Percentiles rank a stretch among this genome's conserved stretches.
phyloP scores from a whole-genome alignment of 2,888 invertebrate genomes.

The Aplocera efformata region DNA sequence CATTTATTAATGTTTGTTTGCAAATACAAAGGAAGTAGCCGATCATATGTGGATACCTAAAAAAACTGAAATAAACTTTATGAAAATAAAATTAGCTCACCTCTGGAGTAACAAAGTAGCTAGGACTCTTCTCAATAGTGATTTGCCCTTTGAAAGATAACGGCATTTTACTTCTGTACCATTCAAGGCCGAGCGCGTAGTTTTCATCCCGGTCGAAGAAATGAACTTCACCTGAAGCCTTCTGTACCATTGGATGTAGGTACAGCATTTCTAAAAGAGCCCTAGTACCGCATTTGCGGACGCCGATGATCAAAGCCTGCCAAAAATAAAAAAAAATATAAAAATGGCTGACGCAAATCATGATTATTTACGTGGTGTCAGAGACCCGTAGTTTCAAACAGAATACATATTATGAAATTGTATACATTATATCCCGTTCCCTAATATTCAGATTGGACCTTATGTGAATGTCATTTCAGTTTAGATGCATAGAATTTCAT shows the following conservation, averaged over 20 bases:
- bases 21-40: no score
- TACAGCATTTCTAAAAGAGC: slow-evolving; percentile 98
- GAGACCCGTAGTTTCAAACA: no score
- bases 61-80: no score
- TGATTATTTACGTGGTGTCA: no score
- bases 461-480: no score
- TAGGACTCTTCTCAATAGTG: slow-evolving; percentile 98
- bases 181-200: slow-evolving; percentile 94
- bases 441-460: no score
- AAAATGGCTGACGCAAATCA: no score
- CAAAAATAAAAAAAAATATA: slow-evolving; percentile 20
- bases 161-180: slow-evolving; percentile 98
- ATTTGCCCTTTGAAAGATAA: slow-evolving; percentile 94
- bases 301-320: slow-evolving; percentile 95
- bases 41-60: no score
- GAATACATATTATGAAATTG: no score
- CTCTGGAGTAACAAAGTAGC: slow-evolving; percentile 97
- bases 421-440: no score
- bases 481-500: no score
- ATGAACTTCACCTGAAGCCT: slow-evolving; percentile 96
- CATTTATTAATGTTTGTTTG: no score
- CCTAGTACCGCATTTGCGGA: slow-evolving; percentile 97
- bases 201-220: slow-evolving; percentile 98
- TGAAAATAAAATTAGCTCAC: slow-evolving; percentile 71
- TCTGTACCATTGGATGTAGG: slow-evolving; percentile 94